Evolutionary conservation across 2,113 vertebrate species (phyloP).

Genomic region (Ceyx margarethae): DNA sequence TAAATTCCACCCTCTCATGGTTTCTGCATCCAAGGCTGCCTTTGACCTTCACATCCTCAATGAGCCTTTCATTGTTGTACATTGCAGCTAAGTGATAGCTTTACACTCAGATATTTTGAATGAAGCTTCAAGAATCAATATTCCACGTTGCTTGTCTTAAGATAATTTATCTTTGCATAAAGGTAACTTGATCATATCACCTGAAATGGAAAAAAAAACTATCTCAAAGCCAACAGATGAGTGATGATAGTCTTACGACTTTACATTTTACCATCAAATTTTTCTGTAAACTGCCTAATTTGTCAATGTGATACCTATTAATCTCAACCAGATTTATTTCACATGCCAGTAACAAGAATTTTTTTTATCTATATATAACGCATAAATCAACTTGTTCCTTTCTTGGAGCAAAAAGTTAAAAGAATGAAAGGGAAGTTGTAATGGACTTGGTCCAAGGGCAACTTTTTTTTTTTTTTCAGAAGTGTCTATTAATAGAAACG

Average conservation of each 20-base stretch:
- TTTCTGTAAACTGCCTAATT: background rate
- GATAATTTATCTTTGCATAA: background rate
- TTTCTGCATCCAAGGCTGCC: background rate
- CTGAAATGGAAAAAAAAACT: background rate
- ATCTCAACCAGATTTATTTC: background rate
- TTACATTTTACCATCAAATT: background rate
- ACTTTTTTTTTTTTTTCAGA: background rate
- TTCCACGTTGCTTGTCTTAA: background rate
- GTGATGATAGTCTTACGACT: background rate
- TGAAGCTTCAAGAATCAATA: background rate
- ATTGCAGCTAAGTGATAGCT: background rate
- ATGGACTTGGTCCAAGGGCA: background rate
- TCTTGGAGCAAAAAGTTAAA: background rate
- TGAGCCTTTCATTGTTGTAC: background rate
- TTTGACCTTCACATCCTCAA: background rate
- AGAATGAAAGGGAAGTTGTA: background rate
- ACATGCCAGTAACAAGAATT: background rate
- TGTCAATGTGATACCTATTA: background rate
- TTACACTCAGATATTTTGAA: background rate
- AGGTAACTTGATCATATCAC: rapidly evolving
- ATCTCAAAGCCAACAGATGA: background rate
- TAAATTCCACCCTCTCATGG: background rate
- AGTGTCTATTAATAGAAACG: background rate
- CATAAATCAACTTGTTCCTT: background rate
- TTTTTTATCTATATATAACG: background rate